Conservation (phyloP, 2,797 vertebrate genomes). For the Brachyalestes nurse region DNA sequence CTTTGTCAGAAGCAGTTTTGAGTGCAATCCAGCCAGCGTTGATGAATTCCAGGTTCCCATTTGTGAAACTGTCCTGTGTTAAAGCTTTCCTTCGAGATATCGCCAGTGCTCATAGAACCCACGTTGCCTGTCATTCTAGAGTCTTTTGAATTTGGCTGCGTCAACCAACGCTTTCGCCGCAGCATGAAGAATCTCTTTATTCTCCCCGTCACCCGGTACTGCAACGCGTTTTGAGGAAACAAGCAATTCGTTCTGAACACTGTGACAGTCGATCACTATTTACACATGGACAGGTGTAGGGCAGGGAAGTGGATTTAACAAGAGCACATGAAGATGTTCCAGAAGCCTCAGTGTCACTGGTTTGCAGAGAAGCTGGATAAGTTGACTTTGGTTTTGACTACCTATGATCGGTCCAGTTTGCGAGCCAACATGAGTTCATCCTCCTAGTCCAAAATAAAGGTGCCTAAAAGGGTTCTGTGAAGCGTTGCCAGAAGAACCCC, state of each 20-base stretch:
- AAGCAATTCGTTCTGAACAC: background rate
- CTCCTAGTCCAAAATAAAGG: background rate
- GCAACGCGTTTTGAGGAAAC: background rate
- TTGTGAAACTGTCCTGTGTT: constrained; percentile 5
- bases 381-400: background rate
- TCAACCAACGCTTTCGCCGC: background rate
- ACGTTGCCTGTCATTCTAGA: background rate
- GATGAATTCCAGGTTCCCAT: constrained; percentile 46
- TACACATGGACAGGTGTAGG: background rate
- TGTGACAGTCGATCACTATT: background rate
- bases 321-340: background rate
- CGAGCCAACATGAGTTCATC: background rate
- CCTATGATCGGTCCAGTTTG: background rate
- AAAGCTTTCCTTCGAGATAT: background rate
- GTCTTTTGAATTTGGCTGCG: background rate
- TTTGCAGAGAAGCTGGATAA: background rate
- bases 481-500: background rate
- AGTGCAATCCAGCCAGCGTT: constrained; percentile 32
- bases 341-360: background rate
- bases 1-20: constrained; percentile 33
- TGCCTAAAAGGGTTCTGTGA: background rate
- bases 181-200: background rate
- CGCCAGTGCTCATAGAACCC: background rate
- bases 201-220: background rate
- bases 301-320: background rate